Percentiles rank a stretch among this genome's conserved stretches.
These are phyloP conservation scores for Cynocephalus volans DNA, from an alignment of 2,113 vertebrate species.

Conservation along the genomic window DNA sequence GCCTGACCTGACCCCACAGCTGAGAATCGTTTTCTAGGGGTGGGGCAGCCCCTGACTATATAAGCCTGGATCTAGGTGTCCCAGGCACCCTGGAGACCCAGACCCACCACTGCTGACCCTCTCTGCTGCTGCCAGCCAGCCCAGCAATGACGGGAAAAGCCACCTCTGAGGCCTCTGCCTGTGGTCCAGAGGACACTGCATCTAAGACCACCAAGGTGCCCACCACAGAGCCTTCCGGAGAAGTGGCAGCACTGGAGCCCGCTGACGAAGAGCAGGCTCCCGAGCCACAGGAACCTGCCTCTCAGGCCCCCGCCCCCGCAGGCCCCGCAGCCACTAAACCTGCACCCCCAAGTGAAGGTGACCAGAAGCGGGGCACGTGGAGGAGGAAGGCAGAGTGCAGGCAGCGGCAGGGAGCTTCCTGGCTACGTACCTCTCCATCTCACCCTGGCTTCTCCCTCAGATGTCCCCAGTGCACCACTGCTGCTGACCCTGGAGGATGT, in stretches of 20 bases:
- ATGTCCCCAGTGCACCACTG: constrained; percentile 91
- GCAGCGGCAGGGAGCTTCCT: neutral
- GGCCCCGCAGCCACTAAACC: constrained; percentile 66
- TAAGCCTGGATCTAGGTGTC: constrained; percentile 66
- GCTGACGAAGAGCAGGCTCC: neutral
- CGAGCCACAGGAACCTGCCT: neutral
- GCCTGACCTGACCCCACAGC: constrained; percentile 86
- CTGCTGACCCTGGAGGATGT: constrained; percentile 92
- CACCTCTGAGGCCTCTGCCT: neutral
- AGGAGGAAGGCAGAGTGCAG: neutral
- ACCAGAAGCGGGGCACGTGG: accelerated
- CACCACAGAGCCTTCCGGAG: neutral
- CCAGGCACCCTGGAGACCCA: constrained; percentile 51
- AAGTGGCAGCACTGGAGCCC: neutral
- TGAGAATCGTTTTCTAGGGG: constrained; percentile 80
- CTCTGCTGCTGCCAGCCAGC: neutral
- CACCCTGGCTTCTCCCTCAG: constrained; percentile 84
- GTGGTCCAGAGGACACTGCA: neutral
- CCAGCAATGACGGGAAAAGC: constrained; percentile 63
- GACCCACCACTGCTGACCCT: neutral
- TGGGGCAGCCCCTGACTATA: constrained; percentile 79
- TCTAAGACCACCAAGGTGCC: constrained; percentile 33
- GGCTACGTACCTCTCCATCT: no score
- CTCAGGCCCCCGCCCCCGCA: neutral
- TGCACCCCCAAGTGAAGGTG: constrained; percentile 59